Percentiles rank a stretch among this genome's conserved stretches.
Conservation (phyloP, 2,888 invertebrate genomes). For the Drosophila quinaria region DNA sequence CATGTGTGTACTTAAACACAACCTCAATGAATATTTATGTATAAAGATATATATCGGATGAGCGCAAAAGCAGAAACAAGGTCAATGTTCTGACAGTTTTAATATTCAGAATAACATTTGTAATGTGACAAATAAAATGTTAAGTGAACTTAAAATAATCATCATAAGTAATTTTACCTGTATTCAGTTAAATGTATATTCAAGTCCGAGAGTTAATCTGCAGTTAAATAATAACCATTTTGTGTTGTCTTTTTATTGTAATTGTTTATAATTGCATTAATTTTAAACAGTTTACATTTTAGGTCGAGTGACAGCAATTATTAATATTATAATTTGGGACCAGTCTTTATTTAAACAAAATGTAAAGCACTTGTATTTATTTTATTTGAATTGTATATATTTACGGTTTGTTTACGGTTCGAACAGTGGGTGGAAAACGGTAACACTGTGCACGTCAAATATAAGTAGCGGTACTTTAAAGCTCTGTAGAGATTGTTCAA, state of each 20-base stretch:
- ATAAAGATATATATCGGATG: neutral
- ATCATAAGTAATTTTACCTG: constrained; percentile 19
- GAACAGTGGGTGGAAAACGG: constrained; percentile 46
- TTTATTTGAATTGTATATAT: constrained; percentile 3
- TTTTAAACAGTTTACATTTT: constrained; percentile 52
- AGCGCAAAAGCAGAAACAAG: constrained; percentile 26
- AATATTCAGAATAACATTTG: constrained; percentile 17
- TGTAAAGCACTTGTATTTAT: constrained; percentile 35
- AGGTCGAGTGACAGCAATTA: constrained; percentile 28
- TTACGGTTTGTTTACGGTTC: constrained; percentile 36
- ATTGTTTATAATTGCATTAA: constrained; percentile 15
- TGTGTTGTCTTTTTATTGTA: constrained; percentile 2
- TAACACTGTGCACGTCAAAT: constrained; percentile 1
- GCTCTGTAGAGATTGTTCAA: constrained; percentile 25
- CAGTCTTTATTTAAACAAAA: constrained; percentile 41
- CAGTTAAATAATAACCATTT: constrained; percentile 44
- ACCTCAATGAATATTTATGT: constrained; percentile 20
- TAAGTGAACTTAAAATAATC: constrained; percentile 13
- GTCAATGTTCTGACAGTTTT: constrained; percentile 40
- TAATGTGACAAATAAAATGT: constrained; percentile 12
- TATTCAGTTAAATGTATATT: constrained; percentile 18
- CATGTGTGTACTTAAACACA: constrained; percentile 21
- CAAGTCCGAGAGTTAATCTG: constrained; percentile 3
- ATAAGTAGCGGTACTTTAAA: constrained; percentile 30
- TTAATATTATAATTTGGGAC: constrained; percentile 15